phyloP scores from a whole-genome alignment of 2,888 invertebrate species.

The Pristionchus exspectatus region DNA sequence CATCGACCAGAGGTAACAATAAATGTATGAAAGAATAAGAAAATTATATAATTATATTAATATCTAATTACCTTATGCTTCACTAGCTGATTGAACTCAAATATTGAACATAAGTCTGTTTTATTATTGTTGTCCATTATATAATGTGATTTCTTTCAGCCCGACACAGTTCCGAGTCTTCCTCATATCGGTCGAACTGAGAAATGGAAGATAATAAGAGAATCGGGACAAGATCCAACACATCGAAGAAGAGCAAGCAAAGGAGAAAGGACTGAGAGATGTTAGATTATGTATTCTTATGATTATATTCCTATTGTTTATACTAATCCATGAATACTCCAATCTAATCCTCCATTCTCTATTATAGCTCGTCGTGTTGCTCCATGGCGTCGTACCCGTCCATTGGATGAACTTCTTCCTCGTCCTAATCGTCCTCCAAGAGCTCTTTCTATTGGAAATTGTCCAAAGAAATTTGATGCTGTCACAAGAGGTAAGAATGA shows the following conservation, averaged over 20 bases:
- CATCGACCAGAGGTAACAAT: background rate
- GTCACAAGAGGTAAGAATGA: conserved; percentile 43
- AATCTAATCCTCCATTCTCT: background rate
- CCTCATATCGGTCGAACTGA: conserved; percentile 59
- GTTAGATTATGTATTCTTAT: background rate
- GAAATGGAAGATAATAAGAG: conserved; percentile 65
- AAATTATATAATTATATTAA: background rate
- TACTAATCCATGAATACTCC: background rate
- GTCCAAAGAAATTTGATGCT: conserved; percentile 51
- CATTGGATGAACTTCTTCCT: conserved; percentile 21
- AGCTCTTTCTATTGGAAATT: background rate
- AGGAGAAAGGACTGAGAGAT: conserved; percentile 42
- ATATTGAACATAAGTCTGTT: background rate
- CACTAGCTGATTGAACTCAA: background rate
- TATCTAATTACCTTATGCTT: background rate
- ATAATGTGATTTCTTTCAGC: background rate
- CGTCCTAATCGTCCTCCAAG: conserved; percentile 21
- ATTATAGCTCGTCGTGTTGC: conserved; percentile 40
- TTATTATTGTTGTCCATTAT: conserved; percentile 9
- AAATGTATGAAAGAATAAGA: background rate
- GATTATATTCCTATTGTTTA: background rate
- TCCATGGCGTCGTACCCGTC: conserved; percentile 51
- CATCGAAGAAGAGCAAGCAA: conserved; percentile 56
- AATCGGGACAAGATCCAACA: conserved; percentile 63
- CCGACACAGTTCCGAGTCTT: conserved; percentile 30